Conservation (phyloP, 2,797 vertebrate species). For the Melanotaenia maccullochi region DNA sequence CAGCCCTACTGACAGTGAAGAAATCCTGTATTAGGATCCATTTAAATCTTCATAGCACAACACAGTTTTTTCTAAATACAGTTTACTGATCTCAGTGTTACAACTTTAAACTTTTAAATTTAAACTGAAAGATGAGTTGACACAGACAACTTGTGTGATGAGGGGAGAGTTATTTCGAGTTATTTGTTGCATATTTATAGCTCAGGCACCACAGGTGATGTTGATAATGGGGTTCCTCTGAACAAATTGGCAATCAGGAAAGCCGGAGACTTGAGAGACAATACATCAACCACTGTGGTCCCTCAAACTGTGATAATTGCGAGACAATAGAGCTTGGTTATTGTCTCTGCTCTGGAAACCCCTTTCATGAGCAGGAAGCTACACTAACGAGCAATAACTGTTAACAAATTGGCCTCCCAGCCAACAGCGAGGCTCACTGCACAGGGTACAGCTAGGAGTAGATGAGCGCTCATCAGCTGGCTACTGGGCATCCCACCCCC, state of each 20-base stretch:
- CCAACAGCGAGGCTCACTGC: slow-evolving; percentile 75
- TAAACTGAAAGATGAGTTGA: slow-evolving; percentile 12
- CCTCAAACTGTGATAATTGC: slow-evolving; percentile 74
- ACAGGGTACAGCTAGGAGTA: slow-evolving; percentile 74
- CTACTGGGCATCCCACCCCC: slow-evolving; percentile 82
- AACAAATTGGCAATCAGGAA: slow-evolving; percentile 69
- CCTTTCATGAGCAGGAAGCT: slow-evolving; percentile 74
- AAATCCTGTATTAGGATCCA: not conserved
- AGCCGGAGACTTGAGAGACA: slow-evolving; percentile 52
- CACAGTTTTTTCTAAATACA: not conserved
- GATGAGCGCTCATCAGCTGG: slow-evolving; percentile 86
- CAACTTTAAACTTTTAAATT: not conserved
- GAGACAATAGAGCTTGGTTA: slow-evolving; percentile 67
- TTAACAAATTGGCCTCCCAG: slow-evolving; percentile 91
- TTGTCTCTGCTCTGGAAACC: slow-evolving; percentile 55
- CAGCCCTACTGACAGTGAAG: not conserved
- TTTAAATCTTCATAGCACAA: not conserved
- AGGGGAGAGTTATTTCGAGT: slow-evolving; percentile 19
- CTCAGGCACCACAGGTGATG: slow-evolving; percentile 55
- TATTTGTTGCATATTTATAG: slow-evolving; percentile 45
- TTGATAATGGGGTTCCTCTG: slow-evolving; percentile 31
- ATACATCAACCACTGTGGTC: slow-evolving; percentile 55
- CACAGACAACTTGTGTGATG: not conserved
- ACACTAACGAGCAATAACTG: slow-evolving; percentile 90
- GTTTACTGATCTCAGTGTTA: not conserved